Percentiles rank a stretch among this genome's conserved stretches.
Conservation (phyloP, 2,113 vertebrate species). For the Urocolius indicus region DNA sequence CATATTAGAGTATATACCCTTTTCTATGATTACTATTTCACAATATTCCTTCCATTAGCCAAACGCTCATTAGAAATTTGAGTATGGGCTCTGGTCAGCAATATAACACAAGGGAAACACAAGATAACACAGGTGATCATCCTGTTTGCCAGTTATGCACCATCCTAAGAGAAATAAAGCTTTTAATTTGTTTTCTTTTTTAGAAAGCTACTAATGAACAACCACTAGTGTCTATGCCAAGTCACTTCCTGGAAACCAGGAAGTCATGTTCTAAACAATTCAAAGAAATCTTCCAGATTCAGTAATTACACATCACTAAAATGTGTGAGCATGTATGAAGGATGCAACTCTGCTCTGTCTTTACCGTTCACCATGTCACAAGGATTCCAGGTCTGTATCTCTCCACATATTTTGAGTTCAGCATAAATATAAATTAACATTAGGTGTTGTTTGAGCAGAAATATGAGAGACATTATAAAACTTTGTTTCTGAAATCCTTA, state of each 20-base stretch:
- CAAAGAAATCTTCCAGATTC: background rate
- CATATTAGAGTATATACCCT: background rate
- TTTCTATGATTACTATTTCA: background rate
- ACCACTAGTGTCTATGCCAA: background rate
- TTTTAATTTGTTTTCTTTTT: background rate
- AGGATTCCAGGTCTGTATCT: background rate
- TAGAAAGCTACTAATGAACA: background rate
- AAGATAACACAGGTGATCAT: background rate
- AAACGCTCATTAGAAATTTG: background rate
- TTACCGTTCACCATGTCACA: background rate
- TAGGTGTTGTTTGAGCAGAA: background rate
- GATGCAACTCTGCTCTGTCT: background rate
- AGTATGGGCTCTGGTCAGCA: background rate
- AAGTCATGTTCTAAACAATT: background rate
- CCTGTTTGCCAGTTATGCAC: background rate
- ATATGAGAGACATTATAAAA: background rate
- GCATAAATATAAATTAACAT: background rate
- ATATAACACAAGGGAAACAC: background rate
- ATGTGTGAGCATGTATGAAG: background rate
- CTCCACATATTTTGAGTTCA: background rate
- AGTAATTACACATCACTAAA: background rate
- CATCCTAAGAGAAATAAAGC: background rate
- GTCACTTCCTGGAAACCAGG: background rate
- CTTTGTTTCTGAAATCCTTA: background rate
- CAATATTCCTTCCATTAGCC: background rate